A percentile compares a stretch with the other conserved stretches of the same genome.
These are phyloP conservation scores for Acrossocheilus wenchowensis DNA, from an alignment of 2,797 vertebrate species.

Conservation along the genomic window DNA sequence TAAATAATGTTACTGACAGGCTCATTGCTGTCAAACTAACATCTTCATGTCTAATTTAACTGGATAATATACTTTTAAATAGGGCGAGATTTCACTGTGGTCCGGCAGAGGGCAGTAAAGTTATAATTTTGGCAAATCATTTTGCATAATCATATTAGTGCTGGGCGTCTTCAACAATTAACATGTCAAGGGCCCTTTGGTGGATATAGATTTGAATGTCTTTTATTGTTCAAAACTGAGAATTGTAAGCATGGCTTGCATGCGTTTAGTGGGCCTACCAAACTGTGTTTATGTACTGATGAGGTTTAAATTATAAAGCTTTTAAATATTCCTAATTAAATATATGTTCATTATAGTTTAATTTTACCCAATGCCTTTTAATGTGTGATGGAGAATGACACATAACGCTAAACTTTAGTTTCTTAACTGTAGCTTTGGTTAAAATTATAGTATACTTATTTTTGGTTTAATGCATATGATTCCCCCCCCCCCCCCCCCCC, in stretches of 20 bases:
- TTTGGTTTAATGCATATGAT: neutral
- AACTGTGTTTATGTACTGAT: neutral
- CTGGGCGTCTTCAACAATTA: neutral
- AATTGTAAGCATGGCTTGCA: neutral
- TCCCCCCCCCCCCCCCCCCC: fast-evolving
- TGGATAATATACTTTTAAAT: neutral
- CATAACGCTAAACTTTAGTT: neutral
- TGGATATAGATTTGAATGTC: neutral
- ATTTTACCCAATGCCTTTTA: neutral
- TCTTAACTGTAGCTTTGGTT: neutral
- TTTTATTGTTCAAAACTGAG: neutral
- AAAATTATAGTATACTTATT: neutral
- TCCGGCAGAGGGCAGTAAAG: conserved; percentile 34
- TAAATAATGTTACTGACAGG: neutral
- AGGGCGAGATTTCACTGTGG: neutral
- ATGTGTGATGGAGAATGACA: neutral
- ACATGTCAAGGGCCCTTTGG: neutral
- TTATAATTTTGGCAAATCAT: neutral
- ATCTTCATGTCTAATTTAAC: neutral
- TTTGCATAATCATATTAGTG: neutral
- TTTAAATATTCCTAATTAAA: neutral
- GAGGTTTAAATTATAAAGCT: neutral
- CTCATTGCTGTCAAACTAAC: neutral
- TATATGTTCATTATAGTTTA: neutral
- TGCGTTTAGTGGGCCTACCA: neutral